Conservation (phyloP, 1,140 invertebrate genomes). For the Agrypnia vestita region DNA sequence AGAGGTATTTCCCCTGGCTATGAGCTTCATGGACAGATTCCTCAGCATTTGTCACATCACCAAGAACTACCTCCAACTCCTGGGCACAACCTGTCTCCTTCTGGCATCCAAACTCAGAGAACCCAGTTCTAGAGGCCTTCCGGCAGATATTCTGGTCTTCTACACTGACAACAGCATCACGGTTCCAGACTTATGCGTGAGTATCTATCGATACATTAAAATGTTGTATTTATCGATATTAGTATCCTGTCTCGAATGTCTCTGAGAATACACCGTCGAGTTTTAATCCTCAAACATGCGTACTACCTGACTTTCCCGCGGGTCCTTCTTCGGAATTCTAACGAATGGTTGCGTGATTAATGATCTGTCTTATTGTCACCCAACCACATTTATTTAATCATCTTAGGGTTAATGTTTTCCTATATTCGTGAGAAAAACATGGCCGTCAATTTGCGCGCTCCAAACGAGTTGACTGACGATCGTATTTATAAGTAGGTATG, state of each 20-base stretch:
- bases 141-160: constrained; percentile 86
- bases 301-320: neutral
- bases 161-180: constrained; percentile 95
- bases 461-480: no score
- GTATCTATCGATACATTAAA: constrained; percentile 65
- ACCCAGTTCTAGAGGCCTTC: constrained; percentile 80
- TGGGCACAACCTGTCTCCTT: constrained; percentile 91
- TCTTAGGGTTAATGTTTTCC: constrained; percentile 6
- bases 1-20: constrained; percentile 91
- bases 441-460: neutral
- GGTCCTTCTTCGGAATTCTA: constrained; percentile 3
- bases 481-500: no score
- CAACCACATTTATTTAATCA: constrained; percentile 18
- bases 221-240: neutral
- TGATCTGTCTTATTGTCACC: constrained; percentile 23
- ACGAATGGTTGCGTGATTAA: constrained; percentile 1
- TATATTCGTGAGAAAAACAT: constrained; percentile 17
- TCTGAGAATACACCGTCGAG: neutral
- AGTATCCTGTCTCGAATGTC: neutral
- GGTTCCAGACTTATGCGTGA: constrained; percentile 88
- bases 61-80: constrained; percentile 89
- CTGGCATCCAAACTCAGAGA: constrained; percentile 93
- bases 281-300: no score
- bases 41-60: constrained; percentile 84
- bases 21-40: constrained; percentile 95